Percentiles rank a stretch among this genome's conserved stretches.
phyloP scores from a whole-genome alignment of 2,113 vertebrate species.

The Myrmophylax atrothorax region DNA sequence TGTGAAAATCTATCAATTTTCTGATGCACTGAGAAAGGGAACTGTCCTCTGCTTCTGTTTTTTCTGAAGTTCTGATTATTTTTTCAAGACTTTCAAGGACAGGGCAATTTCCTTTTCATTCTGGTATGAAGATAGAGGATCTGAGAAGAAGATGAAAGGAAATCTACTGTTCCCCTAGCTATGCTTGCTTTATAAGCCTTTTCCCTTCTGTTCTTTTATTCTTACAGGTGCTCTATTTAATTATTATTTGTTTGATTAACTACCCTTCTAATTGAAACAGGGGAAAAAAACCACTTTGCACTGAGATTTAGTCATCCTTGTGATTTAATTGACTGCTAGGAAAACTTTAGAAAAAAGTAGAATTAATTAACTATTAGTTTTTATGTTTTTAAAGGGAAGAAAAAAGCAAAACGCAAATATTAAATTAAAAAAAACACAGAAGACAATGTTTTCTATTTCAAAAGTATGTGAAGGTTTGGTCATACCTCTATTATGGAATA shows the following conservation, averaged over 20 bases:
- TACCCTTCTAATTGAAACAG: background rate
- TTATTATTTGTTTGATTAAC: conserved; percentile 5
- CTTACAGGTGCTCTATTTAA: background rate
- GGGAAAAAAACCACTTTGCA: background rate
- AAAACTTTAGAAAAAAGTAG: background rate
- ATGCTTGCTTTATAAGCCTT: background rate
- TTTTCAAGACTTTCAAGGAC: background rate
- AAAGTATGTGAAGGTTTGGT: background rate
- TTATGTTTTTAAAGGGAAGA: background rate
- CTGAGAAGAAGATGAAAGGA: background rate
- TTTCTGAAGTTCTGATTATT: background rate
- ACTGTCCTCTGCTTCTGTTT: accelerated
- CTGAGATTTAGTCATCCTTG: background rate
- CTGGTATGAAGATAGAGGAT: background rate
- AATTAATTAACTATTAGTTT: background rate
- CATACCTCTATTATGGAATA: background rate
- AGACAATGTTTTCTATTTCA: background rate
- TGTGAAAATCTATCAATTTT: background rate
- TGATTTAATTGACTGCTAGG: background rate
- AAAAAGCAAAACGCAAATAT: background rate
- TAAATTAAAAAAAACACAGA: background rate
- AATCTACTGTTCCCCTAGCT: background rate
- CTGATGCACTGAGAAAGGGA: background rate
- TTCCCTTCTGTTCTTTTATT: background rate
- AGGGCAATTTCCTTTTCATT: background rate